Conservation (phyloP, 2,888 invertebrate species). For the Elysia crispata region DNA sequence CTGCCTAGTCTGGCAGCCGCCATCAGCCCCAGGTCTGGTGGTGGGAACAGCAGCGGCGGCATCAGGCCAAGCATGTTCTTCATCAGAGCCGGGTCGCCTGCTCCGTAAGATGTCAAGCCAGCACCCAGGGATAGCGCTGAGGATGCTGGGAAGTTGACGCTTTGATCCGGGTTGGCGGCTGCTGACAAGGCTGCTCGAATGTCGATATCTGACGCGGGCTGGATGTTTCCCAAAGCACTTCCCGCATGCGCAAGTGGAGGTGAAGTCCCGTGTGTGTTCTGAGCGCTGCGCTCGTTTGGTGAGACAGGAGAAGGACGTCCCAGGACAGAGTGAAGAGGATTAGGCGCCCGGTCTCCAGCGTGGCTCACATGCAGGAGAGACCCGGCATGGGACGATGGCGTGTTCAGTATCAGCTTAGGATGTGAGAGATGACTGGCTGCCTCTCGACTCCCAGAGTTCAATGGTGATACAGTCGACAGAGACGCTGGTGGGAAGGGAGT, state of each 20-base stretch:
- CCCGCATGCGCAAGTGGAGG: background rate
- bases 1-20: constrained; percentile 49
- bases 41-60: constrained; percentile 52
- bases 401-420: constrained; percentile 41
- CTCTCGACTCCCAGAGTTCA: too few relatives aligned
- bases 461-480: background rate
- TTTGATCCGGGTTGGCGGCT: background rate
- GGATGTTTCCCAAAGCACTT: background rate
- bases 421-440: too few relatives aligned
- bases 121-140: constrained; percentile 28
- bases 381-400: constrained; percentile 1
- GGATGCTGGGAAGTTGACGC: constrained; percentile 30
- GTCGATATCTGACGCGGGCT: background rate
- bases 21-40: constrained; percentile 53
- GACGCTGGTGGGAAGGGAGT: constrained; percentile 11
- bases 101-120: constrained; percentile 34
- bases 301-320: constrained; percentile 2
- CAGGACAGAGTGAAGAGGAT: too few relatives aligned
- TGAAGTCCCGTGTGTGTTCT: background rate
- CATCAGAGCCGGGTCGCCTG: constrained; percentile 23
- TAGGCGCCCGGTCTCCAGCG: too few relatives aligned
- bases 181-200: background rate
- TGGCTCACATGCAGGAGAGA: too few relatives aligned
- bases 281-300: too few relatives aligned
- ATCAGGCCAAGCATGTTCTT: constrained; percentile 49